Conservation (phyloP, 2,113 vertebrate genomes). For the Clupea harengus region DNA sequence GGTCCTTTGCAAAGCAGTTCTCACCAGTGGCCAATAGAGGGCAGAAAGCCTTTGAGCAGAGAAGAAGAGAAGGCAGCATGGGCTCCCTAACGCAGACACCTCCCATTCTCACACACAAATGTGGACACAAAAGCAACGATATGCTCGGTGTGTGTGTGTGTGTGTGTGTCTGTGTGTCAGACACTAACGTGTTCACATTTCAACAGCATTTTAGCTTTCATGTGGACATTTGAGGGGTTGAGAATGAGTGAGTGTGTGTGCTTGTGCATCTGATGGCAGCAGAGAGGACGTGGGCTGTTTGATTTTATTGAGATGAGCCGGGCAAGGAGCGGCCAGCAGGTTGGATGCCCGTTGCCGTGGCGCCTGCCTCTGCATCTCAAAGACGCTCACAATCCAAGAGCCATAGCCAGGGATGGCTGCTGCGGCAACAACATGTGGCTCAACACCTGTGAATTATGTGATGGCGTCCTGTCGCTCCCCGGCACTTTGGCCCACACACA, state of each 20-base stretch:
- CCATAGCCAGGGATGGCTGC: background rate
- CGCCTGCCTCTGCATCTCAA: background rate
- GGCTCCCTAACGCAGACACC: slow-evolving; percentile 8
- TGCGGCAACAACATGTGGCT: background rate
- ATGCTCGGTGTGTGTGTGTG: background rate
- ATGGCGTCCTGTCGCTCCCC: background rate
- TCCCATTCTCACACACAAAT: background rate
- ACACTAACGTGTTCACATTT: no score
- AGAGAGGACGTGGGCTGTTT: background rate
- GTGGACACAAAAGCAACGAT: background rate
- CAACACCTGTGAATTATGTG: background rate
- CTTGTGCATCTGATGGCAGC: background rate
- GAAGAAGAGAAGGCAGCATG: background rate
- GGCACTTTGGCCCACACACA: background rate
- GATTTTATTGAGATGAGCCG: background rate
- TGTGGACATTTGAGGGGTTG: no score
- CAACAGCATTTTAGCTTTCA: no score
- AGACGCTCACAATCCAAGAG: background rate
- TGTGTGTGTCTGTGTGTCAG: background rate
- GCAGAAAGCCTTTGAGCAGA: slow-evolving; percentile 24
- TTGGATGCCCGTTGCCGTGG: background rate
- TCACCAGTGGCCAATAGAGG: slow-evolving; percentile 25
- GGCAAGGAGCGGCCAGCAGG: background rate
- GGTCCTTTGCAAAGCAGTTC: background rate
- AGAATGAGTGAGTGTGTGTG: slow-evolving; percentile 9